phyloP scores from a whole-genome alignment of 2,888 invertebrate species.

The Eledone cirrhosa region DNA sequence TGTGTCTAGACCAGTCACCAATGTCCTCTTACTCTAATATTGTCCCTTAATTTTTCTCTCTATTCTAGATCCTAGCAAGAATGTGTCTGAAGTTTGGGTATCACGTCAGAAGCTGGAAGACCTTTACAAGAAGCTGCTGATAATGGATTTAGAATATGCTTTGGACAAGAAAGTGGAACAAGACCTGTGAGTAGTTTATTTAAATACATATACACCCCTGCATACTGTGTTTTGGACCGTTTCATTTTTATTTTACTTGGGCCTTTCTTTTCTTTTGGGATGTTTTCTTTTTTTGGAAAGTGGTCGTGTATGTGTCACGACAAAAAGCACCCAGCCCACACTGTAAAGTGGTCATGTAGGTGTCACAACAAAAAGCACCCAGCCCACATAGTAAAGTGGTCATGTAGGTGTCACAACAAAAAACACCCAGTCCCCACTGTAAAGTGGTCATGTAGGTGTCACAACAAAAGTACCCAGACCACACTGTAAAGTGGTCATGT shows the following conservation, averaged over 20 bases:
- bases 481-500: too few relatives aligned
- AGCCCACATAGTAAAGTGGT: too few relatives aligned
- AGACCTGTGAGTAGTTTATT: constrained; percentile 71
- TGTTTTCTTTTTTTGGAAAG: not conserved
- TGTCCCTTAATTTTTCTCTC: not conserved
- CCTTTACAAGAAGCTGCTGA: constrained; percentile 72
- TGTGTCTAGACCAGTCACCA: too few relatives aligned
- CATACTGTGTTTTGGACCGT: not conserved
- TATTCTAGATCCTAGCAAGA: constrained; percentile 53
- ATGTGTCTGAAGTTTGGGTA: constrained; percentile 69
- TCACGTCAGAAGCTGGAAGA: constrained; percentile 70
- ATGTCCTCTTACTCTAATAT: too few relatives aligned
- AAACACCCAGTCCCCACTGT: too few relatives aligned
- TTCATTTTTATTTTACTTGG: not conserved
- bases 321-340: too few relatives aligned
- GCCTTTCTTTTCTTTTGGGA: not conserved
- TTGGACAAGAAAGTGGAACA: constrained; percentile 89
- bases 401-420: too few relatives aligned
- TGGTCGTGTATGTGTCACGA: too few relatives aligned
- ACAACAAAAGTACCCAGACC: too few relatives aligned
- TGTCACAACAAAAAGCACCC: too few relatives aligned
- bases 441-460: too few relatives aligned
- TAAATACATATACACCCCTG: not conserved
- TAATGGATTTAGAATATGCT: constrained; percentile 85
- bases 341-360: too few relatives aligned